Evolutionary conservation across 2,797 vertebrate genomes (phyloP), one percentile per base, ranked within the genome.

Genomic region (Sarcoramphus papa): DNA sequence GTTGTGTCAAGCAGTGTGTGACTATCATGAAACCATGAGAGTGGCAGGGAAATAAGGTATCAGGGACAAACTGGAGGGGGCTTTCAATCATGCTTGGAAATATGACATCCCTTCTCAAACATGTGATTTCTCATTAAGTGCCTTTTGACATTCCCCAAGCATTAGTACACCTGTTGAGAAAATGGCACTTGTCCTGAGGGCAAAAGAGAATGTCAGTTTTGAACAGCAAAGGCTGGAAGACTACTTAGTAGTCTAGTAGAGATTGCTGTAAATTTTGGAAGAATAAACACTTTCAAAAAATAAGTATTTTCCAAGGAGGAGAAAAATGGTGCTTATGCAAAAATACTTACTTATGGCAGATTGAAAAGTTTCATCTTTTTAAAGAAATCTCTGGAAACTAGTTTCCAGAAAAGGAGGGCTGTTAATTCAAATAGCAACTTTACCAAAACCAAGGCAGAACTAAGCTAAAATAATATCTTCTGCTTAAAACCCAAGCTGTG

Each of bases 41-140:
- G 73, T 95, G 95, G 60, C 88, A 95, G 82, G 33, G 43, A 98
- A 98, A 97, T 96, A 95, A 97, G 92, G 95, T 85, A 96, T 89
- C 76, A 41, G 22, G 80, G 60, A 63, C 50, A 48, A 72, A 95
- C 59, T 56, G 56, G 43, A 75, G 85, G 57, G 41, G 57, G 37
- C 76, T 97, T 96, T 97, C 90, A 95, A 76, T 97, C 79, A 73
- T 80, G 67, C 89, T 88, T n/a, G 25, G 81, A 96, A 97, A 80
- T 81, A 92, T 33, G 69, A 93, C 95, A 95, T 76, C 62, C 43
- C 79, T 97, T 96, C 69, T 95, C 86, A 97, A 94, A 86, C 72
- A 54, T 7, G 50, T 56, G 33, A 79, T 97, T 98, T 97, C 90
- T 98, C 93, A 97, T 97, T 96, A 97, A 79, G 68, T 47, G 27